phyloP scores from a whole-genome alignment of 2,888 invertebrate species.

The Resseliella maxima region DNA sequence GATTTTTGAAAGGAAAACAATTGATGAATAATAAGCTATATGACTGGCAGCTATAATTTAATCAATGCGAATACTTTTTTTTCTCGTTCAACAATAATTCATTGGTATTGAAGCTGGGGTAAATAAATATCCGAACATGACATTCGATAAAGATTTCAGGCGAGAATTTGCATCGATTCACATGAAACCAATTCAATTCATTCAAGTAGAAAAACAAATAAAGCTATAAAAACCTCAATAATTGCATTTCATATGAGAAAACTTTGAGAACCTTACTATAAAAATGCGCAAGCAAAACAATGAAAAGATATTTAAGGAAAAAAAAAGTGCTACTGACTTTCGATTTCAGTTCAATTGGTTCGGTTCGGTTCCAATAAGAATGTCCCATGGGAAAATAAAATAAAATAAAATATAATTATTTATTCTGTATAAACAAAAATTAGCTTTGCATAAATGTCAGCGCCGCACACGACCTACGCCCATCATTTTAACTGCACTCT shows the following conservation, averaged over 20 bases:
- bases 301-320: not conserved
- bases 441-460: constrained; percentile 28
- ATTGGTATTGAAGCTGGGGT: not conserved
- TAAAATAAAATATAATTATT: not conserved
- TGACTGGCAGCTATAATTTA: constrained; percentile 51
- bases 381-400: not conserved
- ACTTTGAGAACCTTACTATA: not conserved
- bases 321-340: not conserved
- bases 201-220: constrained; percentile 50
- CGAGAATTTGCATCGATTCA: constrained; percentile 7
- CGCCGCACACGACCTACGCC: constrained; percentile 43
- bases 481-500: constrained; percentile 42
- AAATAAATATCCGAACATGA: constrained; percentile 7
- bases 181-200: constrained; percentile 48
- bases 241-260: not conserved
- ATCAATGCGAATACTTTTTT: constrained; percentile 7
- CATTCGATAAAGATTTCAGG: not conserved
- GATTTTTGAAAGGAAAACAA: constrained; percentile 34
- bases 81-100: not conserved
- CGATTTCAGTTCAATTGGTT: constrained; percentile 45
- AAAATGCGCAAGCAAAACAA: constrained; percentile 9
- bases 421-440: not conserved
- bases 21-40: constrained; percentile 41
- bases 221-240: constrained; percentile 4
- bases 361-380: constrained; percentile 21